phyloP scores from a whole-genome alignment of 2,797 vertebrate species.

The Mionectes olivaceus region DNA sequence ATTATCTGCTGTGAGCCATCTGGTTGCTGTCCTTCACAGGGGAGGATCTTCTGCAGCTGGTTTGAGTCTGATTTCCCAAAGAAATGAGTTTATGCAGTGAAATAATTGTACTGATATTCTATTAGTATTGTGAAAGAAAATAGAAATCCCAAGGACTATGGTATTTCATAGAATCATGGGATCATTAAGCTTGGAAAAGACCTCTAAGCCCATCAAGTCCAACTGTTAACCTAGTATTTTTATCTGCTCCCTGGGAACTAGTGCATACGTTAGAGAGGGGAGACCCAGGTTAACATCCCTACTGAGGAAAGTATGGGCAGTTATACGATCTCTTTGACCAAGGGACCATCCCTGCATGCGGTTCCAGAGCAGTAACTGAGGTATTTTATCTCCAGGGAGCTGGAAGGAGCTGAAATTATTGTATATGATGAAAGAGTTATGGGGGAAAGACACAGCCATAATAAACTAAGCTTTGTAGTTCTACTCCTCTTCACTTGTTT shows the following conservation, averaged over 20 bases:
- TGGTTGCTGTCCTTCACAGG: not conserved
- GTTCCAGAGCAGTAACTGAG: not conserved
- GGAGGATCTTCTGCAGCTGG: not conserved
- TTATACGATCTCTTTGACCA: not conserved
- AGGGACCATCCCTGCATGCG: not conserved
- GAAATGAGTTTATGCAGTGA: not conserved
- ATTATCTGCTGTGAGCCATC: slow-evolving; percentile 23
- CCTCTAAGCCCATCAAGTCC: not conserved
- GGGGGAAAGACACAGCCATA: not conserved
- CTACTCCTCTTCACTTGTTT: not conserved
- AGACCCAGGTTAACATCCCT: not conserved
- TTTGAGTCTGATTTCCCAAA: not conserved
- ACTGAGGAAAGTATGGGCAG: not conserved
- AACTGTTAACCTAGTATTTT: not conserved
- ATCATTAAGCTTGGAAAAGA: not conserved
- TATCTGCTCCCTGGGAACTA: not conserved
- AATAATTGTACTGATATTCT: not conserved
- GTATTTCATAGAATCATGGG: not conserved
- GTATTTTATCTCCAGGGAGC: not conserved
- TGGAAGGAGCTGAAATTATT: not conserved
- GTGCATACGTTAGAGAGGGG: not conserved
- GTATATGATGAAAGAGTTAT: not conserved
- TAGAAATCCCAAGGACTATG: not conserved
- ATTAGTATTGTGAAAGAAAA: not conserved
- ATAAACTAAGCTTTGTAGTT: not conserved